Base-by-base conservation (phyloP, 2,888 invertebrate genomes). In the Microplitis manilae region DNA sequence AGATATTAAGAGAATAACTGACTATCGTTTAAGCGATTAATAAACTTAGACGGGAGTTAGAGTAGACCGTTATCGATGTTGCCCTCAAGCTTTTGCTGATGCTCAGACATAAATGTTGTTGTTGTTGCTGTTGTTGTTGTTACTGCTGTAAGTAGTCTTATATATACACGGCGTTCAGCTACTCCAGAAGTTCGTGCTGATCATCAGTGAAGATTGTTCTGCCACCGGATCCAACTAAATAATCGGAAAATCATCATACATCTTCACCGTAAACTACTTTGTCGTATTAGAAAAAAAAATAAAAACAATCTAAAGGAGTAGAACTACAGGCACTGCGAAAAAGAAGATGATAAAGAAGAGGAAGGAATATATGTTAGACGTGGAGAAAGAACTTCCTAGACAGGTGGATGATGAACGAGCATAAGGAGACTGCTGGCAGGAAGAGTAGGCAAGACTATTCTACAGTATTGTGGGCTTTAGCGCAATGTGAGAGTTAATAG, bases 21-120 rank as follows among this genome's bases (percentile, higher is more conserved):
- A 78, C 79, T 77, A 81, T 81, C 79, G 76, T 75, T 81, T 80
- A 77, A 77, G 83, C 85, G 84, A 86, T 86, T 86, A 86, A 86
- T 86, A 84, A 84, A 83, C 76, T 77, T 74, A 76, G 80, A 79
- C 81, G 80, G 50, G 50, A 73, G 41, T 50, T 83, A 81, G 83
- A 78, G 76, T 77, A 81, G 82, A 81, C 83, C 83, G 84, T 85
- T 86, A 86, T 83, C 84, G 83, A 82, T 81, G 83, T 65, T 67
- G 59, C 59, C 15, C 73, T 15, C 17, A 13, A 73, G 65, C 50
- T 59, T 13, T 38, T 65, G 59, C 73, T 50, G 62, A 60, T 73
- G 38, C 39, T 39, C 39, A 59, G 50, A 17, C 30, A 60, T 30
- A 50, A 20, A 70, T 70, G 70, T 60, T 69, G 50, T 41, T 20